These are phyloP conservation scores for Desmodus rotundus DNA, from an alignment of 2,113 vertebrate species.

Conservation along the genomic window DNA sequence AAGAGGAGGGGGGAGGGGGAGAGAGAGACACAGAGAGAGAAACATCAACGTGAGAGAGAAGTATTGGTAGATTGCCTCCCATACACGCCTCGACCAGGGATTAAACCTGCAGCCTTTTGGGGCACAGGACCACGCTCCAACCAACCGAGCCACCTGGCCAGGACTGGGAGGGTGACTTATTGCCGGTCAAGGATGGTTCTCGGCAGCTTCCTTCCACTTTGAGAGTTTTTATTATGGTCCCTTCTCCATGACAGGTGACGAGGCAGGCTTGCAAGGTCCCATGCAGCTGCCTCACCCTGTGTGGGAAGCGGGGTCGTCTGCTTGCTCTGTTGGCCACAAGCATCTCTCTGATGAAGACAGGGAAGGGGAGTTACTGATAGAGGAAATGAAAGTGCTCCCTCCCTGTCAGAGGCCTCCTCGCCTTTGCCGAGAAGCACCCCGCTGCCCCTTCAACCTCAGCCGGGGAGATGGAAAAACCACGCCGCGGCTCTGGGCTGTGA, in stretches of 20 bases:
- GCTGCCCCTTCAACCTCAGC: not conserved
- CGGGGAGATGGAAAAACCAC: not conserved
- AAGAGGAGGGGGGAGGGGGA: too few relatives aligned
- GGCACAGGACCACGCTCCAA: too few relatives aligned
- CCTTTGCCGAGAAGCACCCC: not conserved
- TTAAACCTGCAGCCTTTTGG: too few relatives aligned
- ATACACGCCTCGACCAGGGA: too few relatives aligned
- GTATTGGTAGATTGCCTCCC: too few relatives aligned
- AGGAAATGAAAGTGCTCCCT: not conserved
- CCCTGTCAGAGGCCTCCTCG: too few relatives aligned
- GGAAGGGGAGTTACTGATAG: not conserved
- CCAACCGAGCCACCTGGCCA: too few relatives aligned
- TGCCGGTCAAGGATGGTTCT: not conserved
- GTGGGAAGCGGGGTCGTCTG: not conserved
- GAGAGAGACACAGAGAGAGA: too few relatives aligned
- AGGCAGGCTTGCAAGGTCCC: not conserved
- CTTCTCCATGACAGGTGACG: fast-evolving
- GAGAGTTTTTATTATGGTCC: not conserved
- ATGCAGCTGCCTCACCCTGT: fast-evolving
- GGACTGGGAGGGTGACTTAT: not conserved
- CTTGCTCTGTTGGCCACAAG: fast-evolving
- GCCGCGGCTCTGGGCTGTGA: not conserved
- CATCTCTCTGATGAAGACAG: not conserved
- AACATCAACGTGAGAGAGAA: too few relatives aligned
- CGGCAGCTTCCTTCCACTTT: not conserved